Percentiles rank a stretch among this genome's conserved stretches.
Evolutionary conservation across 2,888 invertebrate genomes (phyloP).

Genomic region (Chaetogeoica ovagalla): DNA sequence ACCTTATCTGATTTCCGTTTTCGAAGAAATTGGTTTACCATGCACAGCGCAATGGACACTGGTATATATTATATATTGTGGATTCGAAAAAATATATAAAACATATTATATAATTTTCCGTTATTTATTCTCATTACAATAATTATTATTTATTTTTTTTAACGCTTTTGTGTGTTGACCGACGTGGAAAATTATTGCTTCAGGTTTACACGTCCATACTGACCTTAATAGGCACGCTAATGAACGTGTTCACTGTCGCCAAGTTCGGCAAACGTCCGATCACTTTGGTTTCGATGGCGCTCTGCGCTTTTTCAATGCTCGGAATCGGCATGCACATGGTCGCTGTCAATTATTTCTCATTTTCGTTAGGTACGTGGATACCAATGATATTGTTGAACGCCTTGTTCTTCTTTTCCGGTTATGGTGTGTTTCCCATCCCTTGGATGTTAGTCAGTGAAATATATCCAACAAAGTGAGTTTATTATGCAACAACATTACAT

Average conservation of each 20-base stretch:
- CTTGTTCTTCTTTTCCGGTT: constrained; percentile 60
- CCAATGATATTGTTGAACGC: constrained; percentile 62
- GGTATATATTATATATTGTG: not conserved
- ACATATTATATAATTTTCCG: too few relatives aligned
- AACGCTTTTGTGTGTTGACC: not conserved
- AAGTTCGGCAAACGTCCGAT: constrained; percentile 59
- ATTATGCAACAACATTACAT: not conserved
- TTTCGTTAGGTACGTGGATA: constrained; percentile 60
- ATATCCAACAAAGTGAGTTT: constrained; percentile 64
- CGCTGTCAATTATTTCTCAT: constrained; percentile 57
- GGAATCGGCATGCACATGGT: constrained; percentile 61
- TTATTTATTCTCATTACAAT: too few relatives aligned
- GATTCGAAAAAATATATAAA: too few relatives aligned
- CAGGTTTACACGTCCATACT: constrained; percentile 56
- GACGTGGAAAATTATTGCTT: not conserved
- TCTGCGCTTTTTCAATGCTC: constrained; percentile 60
- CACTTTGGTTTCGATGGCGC: constrained; percentile 61
- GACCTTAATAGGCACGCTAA: constrained; percentile 55
- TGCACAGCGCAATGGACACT: constrained; percentile 39
- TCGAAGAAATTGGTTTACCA: constrained; percentile 36
- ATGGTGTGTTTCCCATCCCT: constrained; percentile 61
- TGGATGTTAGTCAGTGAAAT: constrained; percentile 66
- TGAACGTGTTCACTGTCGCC: constrained; percentile 55
- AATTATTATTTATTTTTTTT: too few relatives aligned
- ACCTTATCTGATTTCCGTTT: constrained; percentile 35